A percentile compares a stretch with the other conserved stretches of the same genome.
These are phyloP conservation scores for Betta splendens DNA, from an alignment of 2,797 vertebrate genomes.

Conservation along the genomic window DNA sequence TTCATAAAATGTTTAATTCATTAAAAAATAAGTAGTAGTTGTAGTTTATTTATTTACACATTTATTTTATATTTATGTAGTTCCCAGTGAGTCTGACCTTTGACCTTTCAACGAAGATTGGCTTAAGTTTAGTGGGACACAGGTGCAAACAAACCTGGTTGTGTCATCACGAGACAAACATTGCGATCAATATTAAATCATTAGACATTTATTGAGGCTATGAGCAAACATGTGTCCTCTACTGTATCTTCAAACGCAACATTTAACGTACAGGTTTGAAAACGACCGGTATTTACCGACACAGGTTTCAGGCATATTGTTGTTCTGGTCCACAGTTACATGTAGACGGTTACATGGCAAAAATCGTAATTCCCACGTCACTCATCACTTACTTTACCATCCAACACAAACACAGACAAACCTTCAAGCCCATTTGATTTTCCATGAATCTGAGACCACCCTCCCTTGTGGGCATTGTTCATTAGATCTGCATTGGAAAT, in stretches of 20 bases:
- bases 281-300: constrained; percentile 1
- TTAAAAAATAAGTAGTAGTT: too few relatives aligned
- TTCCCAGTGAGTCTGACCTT: constrained; percentile 11
- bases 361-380: constrained; percentile 48
- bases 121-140: too few relatives aligned
- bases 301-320: constrained; percentile 11
- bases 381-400: constrained; percentile 54
- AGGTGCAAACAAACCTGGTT: constrained; percentile 24
- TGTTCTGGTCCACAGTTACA: constrained; percentile 48
- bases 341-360: constrained; percentile 56
- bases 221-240: neutral
- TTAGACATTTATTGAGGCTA: neutral
- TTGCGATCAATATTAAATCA: neutral
- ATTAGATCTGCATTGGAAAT: constrained; percentile 55
- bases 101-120: constrained; percentile 16
- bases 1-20: too few relatives aligned
- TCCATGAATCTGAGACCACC: constrained; percentile 46
- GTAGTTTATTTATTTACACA: too few relatives aligned
- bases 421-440: constrained; percentile 67
- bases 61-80: too few relatives aligned
- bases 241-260: neutral
- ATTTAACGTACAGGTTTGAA: neutral
- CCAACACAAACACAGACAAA: constrained; percentile 68
- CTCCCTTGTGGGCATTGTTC: constrained; percentile 51
- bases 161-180: neutral